phyloP scores from a whole-genome alignment of 1,140 invertebrate genomes.

The Drosophila lacertosa region DNA sequence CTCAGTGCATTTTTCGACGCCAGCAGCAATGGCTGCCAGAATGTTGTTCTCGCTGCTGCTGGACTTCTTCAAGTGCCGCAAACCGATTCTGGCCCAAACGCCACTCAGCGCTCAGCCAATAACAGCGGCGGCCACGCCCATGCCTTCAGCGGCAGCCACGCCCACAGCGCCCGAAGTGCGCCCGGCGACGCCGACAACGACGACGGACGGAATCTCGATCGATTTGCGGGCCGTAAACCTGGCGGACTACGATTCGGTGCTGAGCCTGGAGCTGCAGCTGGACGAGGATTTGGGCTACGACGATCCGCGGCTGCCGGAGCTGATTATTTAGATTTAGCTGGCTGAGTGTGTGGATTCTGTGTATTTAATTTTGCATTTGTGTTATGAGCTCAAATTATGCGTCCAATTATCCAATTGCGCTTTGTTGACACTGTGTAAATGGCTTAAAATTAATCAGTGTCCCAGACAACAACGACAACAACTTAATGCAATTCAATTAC shows the following conservation, averaged over 20 bases:
- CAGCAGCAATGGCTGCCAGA: conserved; percentile 17
- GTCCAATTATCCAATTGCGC: conserved; percentile 55
- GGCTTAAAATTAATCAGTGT: conserved; percentile 7
- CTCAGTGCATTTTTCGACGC: conserved; percentile 19
- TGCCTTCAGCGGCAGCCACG: not conserved
- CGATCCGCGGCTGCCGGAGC: conserved; percentile 62
- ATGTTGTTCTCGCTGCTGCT: conserved; percentile 50
- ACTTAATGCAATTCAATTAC: conserved; percentile 68
- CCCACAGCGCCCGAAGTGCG: not conserved
- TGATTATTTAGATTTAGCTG: conserved; percentile 50
- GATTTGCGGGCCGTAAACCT: not conserved
- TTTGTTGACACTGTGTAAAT: conserved; percentile 43
- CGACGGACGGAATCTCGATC: not conserved
- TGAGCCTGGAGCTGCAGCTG: not conserved
- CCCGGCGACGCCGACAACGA: not conserved
- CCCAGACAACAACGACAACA: conserved; percentile 26
- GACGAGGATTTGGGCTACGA: conserved; percentile 52
- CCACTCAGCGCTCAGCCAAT: not conserved
- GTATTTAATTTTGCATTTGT: conserved; percentile 4
- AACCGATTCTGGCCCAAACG: not conserved
- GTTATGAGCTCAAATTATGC: conserved; percentile 44
- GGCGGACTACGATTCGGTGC: not conserved
- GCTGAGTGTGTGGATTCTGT: not conserved
- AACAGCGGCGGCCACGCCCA: not conserved
- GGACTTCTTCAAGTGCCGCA: conserved; percentile 47